Evolutionary conservation across 2,113 vertebrate species (phyloP), one percentile per base, ranked within the genome.

Genomic region (Tonatia bakeri): DNA sequence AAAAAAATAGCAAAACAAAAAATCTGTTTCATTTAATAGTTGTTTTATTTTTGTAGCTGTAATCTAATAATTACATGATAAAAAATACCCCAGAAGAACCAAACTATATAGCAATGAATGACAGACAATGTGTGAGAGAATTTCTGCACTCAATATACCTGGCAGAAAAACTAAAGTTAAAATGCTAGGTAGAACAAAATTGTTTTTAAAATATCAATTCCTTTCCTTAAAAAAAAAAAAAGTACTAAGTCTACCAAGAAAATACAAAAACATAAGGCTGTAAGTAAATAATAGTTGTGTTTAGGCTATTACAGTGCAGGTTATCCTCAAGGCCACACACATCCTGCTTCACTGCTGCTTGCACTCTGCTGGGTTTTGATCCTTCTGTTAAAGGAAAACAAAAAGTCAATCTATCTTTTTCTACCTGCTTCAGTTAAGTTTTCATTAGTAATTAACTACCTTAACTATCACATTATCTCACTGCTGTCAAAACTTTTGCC

Each of bases 191-290:
- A 99, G 98, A 99, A 98, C 96, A 99, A 99, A 99, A 97, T 98
- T 98, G 98, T 99, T 98, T 98, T 98, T 98, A 98, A 96, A 98
- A 97, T 97, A 98, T 98, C 97, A 50, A 98, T 98, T 99, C 85
- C 96, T 96, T 95, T 97, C 94, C 54, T 97, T 98, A 98, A 98
- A 99, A 99, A 99, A 99, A 99, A 98, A 98, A 99, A 99, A 98
- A 98, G 97, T 99, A 99, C 98, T 99, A 98, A 97, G 98, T 99
- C 99, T 99, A 99, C 99, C 99, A 99, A 99, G 98, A 99, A 99
- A 99, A 99, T 99, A 99, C 99, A 99, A 99, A 97, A 99, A 99
- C 99, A 99, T 99, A 99, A 99, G 99, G 99, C 99, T 99, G 98
- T 99, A 99, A 99, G 99, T 99, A 99, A 99, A 99, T 99, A 99